These are phyloP conservation scores for Hirundo rustica DNA, from an alignment of 2,797 vertebrate species.

Conservation along the genomic window DNA sequence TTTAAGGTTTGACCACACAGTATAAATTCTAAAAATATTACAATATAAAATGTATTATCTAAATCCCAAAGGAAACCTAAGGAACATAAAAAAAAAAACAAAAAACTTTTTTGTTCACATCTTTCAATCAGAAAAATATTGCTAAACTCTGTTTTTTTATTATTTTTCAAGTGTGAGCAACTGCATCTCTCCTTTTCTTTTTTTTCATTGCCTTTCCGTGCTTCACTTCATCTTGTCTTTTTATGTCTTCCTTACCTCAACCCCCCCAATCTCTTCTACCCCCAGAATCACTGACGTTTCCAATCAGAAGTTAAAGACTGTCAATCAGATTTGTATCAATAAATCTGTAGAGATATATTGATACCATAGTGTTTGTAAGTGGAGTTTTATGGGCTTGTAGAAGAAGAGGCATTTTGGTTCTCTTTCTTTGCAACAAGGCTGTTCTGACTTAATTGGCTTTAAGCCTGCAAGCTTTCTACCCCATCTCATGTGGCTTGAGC, in stretches of 20 bases:
- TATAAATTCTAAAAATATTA: background rate
- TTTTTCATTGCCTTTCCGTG: accelerated
- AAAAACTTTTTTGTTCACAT: background rate
- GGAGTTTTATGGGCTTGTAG: background rate
- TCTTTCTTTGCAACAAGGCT: background rate
- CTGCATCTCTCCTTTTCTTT: background rate
- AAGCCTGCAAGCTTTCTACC: background rate
- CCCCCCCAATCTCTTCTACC: too few species aligned
- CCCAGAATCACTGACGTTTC: background rate
- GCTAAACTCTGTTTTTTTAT: background rate
- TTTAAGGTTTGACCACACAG: background rate
- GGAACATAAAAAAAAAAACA: background rate
- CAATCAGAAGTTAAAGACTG: background rate
- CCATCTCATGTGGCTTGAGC: background rate
- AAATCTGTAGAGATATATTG: background rate
- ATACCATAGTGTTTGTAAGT: background rate
- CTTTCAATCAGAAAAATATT: background rate
- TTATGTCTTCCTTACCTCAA: accelerated
- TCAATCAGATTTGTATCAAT: background rate
- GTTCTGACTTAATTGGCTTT: background rate
- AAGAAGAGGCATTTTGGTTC: background rate
- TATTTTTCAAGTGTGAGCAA: background rate
- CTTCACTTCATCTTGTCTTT: background rate
- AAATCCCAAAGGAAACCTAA: background rate
- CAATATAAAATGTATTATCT: background rate